Evolutionary conservation across 2,888 invertebrate species (phyloP).

Genomic region (Agelastica alni): DNA sequence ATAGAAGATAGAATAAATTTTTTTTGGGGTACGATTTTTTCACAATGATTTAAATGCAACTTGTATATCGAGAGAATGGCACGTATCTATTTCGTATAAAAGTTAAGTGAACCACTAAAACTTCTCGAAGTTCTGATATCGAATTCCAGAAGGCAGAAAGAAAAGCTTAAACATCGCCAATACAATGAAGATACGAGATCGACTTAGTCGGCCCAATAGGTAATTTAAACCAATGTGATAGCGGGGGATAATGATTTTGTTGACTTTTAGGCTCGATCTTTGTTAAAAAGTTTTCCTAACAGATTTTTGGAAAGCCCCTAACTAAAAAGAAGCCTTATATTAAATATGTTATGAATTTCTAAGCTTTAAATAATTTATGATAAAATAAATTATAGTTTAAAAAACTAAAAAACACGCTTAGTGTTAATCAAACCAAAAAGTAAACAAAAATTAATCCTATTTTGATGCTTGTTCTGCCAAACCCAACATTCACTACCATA

Average conservation of each 20-base stretch:
- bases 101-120: conserved; percentile 32
- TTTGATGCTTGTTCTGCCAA: no score
- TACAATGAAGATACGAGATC: conserved; percentile 36
- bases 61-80: conserved; percentile 16
- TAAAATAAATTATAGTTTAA: no score
- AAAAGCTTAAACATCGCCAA: conserved; percentile 30
- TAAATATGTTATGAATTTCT: no score
- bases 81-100: conserved; percentile 28
- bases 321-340: no score
- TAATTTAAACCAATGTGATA: conserved; percentile 29
- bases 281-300: not conserved
- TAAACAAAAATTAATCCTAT: no score
- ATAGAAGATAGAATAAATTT: no score
- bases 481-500: no score
- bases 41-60: conserved; percentile 13
- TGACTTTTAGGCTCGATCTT: not conserved
- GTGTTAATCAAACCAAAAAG: no score
- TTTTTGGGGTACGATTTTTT: no score
- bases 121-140: conserved; percentile 26
- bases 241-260: conserved; percentile 3
- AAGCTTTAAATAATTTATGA: no score
- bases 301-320: no score
- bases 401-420: no score
- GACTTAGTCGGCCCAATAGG: conserved; percentile 37
- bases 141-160: conserved; percentile 29